Evolutionary conservation across 2,888 invertebrate species (phyloP).

Genomic region (Pocota personata): DNA sequence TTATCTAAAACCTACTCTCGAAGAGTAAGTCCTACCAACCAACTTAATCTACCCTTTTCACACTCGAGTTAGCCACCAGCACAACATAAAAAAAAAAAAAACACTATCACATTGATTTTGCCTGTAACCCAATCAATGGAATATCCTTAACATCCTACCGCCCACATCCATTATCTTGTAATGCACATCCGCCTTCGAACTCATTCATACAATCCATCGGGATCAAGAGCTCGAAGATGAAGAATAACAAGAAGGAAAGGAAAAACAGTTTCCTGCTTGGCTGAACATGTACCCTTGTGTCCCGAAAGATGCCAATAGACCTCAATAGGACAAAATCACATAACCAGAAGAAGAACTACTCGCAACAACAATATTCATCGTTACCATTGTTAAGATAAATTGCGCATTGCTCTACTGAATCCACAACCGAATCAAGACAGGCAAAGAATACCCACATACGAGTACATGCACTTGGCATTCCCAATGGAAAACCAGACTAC

Average conservation of each 20-base stretch:
- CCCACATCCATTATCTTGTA: conserved; percentile 7
- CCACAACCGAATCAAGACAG: conserved; percentile 25
- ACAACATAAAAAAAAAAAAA: background rate
- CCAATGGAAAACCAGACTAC: conserved; percentile 38
- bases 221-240: conserved; percentile 1
- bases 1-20: too few species aligned
- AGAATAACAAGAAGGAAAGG: background rate
- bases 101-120: background rate
- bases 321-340: conserved; percentile 41
- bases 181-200: conserved; percentile 15
- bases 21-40: background rate
- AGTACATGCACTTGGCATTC: conserved; percentile 24
- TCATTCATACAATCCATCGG: background rate
- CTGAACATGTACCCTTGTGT: conserved; percentile 7
- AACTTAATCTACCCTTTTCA: background rate
- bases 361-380: conserved; percentile 52
- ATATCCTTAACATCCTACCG: background rate
- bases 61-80: background rate
- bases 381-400: conserved; percentile 63
- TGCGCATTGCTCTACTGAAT: conserved; percentile 46
- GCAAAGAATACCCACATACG: background rate
- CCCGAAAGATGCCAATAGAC: conserved; percentile 17
- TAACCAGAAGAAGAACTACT: conserved; percentile 20
- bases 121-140: conserved; percentile 15
- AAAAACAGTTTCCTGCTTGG: conserved; percentile 37